Evolutionary conservation across 2,113 vertebrate genomes (phyloP).

Genomic region (Chiloscyllium plagiosum): DNA sequence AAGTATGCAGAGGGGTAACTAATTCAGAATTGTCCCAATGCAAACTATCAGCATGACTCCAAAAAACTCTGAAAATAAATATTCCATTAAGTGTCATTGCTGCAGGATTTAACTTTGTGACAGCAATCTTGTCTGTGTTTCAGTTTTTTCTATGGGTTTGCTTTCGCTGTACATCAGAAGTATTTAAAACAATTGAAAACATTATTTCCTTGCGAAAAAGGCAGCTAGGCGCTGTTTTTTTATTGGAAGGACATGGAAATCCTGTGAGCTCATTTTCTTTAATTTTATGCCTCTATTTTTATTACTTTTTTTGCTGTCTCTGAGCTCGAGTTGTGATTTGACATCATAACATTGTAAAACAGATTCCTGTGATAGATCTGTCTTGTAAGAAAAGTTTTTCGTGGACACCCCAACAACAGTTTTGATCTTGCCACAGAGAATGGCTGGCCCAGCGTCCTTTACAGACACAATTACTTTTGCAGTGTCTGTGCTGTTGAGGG

Average conservation of each 20-base stretch:
- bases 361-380: constrained; percentile 74
- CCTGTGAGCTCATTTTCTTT: constrained; percentile 97
- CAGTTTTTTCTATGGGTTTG: background rate
- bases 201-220: constrained; percentile 92
- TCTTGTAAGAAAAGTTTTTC: constrained; percentile 98
- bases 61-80: constrained; percentile 11
- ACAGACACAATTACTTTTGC: constrained; percentile 95
- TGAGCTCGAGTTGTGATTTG: constrained; percentile 64
- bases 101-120: constrained; percentile 3
- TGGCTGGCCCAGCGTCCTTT: constrained; percentile 86
- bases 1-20: background rate
- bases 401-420: constrained; percentile 92
- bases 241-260: constrained; percentile 95
- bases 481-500: constrained; percentile 79
- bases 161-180: constrained; percentile 47
- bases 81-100: constrained; percentile 24
- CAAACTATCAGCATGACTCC: background rate
- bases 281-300: constrained; percentile 91
- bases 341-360: constrained; percentile 73
- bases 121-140: background rate
- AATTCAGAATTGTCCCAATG: background rate
- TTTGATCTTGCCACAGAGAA: constrained; percentile 95
- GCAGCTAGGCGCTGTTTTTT: constrained; percentile 96
- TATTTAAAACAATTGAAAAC: constrained; percentile 44
- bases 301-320: constrained; percentile 74